These are phyloP conservation scores for Noctua fimbriata DNA, from an alignment of 2,888 invertebrate species.

Conservation along the genomic window DNA sequence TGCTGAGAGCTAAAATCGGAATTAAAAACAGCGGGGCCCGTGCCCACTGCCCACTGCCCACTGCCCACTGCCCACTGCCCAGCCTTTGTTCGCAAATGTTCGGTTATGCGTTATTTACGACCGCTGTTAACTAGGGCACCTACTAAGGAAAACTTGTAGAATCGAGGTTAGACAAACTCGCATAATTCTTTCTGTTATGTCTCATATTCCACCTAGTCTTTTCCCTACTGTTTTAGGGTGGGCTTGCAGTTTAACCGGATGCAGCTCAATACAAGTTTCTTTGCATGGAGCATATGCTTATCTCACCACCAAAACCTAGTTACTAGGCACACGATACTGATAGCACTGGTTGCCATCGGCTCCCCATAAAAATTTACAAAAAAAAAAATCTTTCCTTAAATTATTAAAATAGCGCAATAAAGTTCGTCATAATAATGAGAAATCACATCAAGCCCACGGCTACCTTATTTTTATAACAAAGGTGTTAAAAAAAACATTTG, in stretches of 20 bases:
- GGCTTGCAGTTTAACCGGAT: background rate
- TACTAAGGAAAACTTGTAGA: conserved; percentile 20
- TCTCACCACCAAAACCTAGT: background rate
- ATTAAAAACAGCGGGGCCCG: conserved; percentile 45
- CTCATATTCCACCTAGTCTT: background rate
- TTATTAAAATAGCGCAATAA: background rate
- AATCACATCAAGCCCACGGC: background rate
- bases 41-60: conserved; percentile 9
- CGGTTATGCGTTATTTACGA: conserved; percentile 52
- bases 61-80: conserved; percentile 11
- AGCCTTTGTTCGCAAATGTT: conserved; percentile 56
- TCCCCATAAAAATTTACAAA: background rate
- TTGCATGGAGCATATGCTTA: background rate
- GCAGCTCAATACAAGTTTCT: background rate
- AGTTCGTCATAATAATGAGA: background rate
- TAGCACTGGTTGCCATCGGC: background rate
- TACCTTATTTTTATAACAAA: background rate
- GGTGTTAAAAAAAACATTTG: background rate
- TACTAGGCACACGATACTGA: too few species aligned
- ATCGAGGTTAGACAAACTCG: background rate
- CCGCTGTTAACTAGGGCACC: conserved; percentile 51
- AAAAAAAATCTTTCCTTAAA: background rate
- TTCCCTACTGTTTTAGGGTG: background rate
- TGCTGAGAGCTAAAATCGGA: conserved; percentile 25
- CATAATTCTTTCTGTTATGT: background rate